Evolutionary conservation across 1,140 invertebrate species (phyloP).

Genomic region (Caenorhabditis remanei): DNA sequence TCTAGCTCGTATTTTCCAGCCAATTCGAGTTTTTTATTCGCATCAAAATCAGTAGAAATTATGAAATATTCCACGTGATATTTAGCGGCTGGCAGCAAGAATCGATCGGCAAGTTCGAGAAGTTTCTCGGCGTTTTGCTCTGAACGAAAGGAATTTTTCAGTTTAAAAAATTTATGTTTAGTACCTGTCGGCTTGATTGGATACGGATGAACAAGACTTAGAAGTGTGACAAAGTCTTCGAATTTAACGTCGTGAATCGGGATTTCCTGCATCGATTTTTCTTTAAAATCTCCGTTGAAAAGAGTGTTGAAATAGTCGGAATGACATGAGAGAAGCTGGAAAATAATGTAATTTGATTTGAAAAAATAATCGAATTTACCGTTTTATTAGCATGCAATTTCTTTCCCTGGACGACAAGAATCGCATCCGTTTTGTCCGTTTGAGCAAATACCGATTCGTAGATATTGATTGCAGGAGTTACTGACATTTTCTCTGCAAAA

Average conservation of each 20-base stretch:
- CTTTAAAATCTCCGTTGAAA: not conserved
- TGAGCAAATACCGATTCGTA: no score
- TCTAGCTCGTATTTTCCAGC: not conserved
- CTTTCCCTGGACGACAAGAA: no score
- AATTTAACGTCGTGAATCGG: not conserved
- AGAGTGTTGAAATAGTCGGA: no score
- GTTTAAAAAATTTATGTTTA: not conserved
- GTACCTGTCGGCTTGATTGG: not conserved
- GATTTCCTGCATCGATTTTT: not conserved
- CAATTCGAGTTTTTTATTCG: not conserved
- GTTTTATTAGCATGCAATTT: no score
- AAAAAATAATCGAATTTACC: no score
- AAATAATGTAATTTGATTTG: not conserved
- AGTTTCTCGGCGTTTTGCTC: not conserved
- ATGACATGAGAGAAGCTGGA: not conserved
- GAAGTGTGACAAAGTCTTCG: not conserved
- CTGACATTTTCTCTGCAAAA: no score
- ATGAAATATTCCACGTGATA: not conserved
- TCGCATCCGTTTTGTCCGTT: no score
- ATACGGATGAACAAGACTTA: no score
- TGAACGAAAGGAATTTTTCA: not conserved
- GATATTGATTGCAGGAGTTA: no score
- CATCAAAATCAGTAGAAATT: not conserved
- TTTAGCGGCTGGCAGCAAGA: not conserved
- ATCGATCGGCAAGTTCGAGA: not conserved